A percentile compares a stretch with the other conserved stretches of the same genome.
Evolutionary conservation across 2,888 invertebrate species (phyloP).

Genomic region (Amphipoea oculea): DNA sequence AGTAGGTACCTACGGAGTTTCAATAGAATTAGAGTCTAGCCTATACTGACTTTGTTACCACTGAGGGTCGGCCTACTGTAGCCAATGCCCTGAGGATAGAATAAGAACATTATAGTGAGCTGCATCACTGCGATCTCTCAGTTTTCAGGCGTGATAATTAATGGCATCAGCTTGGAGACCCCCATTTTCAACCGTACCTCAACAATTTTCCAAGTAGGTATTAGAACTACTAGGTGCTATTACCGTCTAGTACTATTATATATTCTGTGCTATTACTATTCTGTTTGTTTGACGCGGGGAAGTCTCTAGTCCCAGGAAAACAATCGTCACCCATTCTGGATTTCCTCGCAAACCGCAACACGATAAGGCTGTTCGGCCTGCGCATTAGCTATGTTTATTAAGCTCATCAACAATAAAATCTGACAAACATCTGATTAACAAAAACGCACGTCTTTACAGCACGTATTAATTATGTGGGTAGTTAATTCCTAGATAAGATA

Average conservation of each 20-base stretch:
- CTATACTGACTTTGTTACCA: not conserved
- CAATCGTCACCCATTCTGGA: not conserved
- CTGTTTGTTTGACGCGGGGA: not conserved
- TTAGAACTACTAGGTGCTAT: not conserved
- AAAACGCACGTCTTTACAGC: not conserved
- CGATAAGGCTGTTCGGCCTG: not conserved
- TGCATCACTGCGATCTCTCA: too few relatives aligned
- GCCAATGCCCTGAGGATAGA: not conserved
- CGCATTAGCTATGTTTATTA: not conserved
- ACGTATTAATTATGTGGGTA: not conserved
- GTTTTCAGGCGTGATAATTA: not conserved
- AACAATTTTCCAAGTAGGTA: not conserved
- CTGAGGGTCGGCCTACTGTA: not conserved
- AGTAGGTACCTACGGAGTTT: too few relatives aligned
- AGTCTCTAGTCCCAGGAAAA: conserved; percentile 1
- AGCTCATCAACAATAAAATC: not conserved
- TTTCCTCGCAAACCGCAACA: not conserved
- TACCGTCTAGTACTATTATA: too few relatives aligned
- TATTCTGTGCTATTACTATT: not conserved
- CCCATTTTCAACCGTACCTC: not conserved
- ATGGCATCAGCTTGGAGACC: not conserved
- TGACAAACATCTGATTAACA: not conserved
- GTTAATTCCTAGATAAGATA: conserved; percentile 6
- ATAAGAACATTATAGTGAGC: not conserved
- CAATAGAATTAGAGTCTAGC: not conserved